phyloP scores from a whole-genome alignment of 2,797 vertebrate genomes.

The Margarornis squamiger region DNA sequence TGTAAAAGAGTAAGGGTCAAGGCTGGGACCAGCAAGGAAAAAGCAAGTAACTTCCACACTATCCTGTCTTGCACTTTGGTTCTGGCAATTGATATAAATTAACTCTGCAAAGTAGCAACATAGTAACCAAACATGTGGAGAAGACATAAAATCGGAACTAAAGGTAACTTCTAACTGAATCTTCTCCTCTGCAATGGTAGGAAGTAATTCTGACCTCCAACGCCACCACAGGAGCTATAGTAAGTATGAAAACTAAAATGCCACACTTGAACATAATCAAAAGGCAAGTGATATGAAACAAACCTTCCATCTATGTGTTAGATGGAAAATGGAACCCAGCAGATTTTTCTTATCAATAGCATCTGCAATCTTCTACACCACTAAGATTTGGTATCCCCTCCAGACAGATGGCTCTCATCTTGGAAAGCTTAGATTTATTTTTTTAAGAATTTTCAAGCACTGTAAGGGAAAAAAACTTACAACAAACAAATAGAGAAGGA shows the following conservation, averaged over 20 bases:
- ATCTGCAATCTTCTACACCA: background rate
- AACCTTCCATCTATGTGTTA: background rate
- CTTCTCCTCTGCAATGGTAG: background rate
- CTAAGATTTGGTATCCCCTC: background rate
- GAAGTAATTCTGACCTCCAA: background rate
- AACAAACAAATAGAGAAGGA: background rate
- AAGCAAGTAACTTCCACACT: background rate
- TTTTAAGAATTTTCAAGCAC: background rate
- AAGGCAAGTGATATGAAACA: background rate
- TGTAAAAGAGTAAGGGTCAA: background rate
- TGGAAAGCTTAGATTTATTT: background rate
- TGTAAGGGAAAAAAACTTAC: background rate
- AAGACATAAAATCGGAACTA: background rate
- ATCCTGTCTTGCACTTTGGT: background rate
- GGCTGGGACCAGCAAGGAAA: background rate
- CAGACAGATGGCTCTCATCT: background rate
- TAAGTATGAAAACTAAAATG: background rate
- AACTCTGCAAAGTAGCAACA: background rate
- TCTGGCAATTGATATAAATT: background rate
- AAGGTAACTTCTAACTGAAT: background rate
- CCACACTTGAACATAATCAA: background rate
- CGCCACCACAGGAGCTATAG: background rate
- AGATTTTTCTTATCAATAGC: background rate
- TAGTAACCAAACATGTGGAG: background rate
- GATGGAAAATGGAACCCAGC: background rate